Base-by-base conservation (phyloP, 1,140 invertebrate genomes). In the Acromyrmex echinatior region DNA sequence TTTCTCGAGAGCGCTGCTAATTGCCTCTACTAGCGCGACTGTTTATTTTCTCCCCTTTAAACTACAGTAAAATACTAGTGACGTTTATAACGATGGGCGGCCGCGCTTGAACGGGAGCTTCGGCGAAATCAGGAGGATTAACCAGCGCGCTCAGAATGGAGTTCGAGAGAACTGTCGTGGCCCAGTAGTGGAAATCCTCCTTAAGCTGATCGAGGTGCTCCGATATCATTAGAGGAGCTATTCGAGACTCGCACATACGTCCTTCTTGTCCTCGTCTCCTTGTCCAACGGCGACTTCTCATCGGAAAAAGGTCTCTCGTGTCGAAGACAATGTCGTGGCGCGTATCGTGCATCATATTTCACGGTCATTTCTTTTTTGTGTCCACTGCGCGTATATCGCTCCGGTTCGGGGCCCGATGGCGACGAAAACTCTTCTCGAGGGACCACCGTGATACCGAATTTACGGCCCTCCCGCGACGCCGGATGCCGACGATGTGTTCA, bases 281-380 rank as follows among this genome's bases (percentile, higher is more conserved):
- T 92, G 90, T 93, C 90, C 89, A 79, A 89, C 86, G 87, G 90
- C 92, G 87, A 90, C 88, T 88, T 77, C 90, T 87, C 58, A 18
- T 74, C 58, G 68, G n/a, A 18, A 31, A 65, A 60, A 56, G 70
- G 39, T 16, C 21, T 16, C 39, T 74, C 84, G 84, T 88, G 74
- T 74, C 84, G 89, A 91, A 76, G 92, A 94, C 93, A 93, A 93
- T 93, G 88, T 92, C 70, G 58, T 85, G 70, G 31, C 85, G 86
- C 79, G 88, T 88, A 91, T 85, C 89, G 88, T 92, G 92, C 92
- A 93, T 93, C 92, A 93, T 93, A 92, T 93, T 93, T 93, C 93
- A 93, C 91, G 70, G 86, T 90, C 80, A 89, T 92, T 88, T 65
- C 77, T 88, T 92, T 92, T 93, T 90, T 91, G 60, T 45, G 65